Base-by-base conservation (phyloP, 2,888 invertebrate species). In the Chloroclystis v-ata region DNA sequence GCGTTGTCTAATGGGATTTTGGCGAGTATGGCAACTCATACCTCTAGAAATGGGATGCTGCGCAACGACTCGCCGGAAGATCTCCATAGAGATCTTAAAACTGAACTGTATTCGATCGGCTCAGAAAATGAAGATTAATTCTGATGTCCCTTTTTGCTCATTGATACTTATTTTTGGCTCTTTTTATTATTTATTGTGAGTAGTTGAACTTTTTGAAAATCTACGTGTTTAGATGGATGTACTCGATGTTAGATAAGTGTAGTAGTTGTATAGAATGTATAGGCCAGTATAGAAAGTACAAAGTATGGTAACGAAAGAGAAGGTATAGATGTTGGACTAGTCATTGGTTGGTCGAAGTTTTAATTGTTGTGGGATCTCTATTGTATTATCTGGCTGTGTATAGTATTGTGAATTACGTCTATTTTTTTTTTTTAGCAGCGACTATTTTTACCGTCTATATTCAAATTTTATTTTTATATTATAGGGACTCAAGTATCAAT, bases 1-100 rank as follows among this genome's bases (percentile, higher is more conserved):
- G 84, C 87, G 6, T 64, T 87, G 49, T 86, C 86, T 0, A 87
- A 87, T 59, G 85, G 86, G 9, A 86, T 87, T 35, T 47, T 87
- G 28, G 81, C 86, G 1, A 83, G 85, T 38, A 85, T 87, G 79
- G 71, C 82, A 1, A 73, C 83, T 1, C 84, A 82, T 49, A 75
- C 72, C 1, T 73, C 81, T 2, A 72, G 81, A 8, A 68, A 75
- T 1, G 44, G 53, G 3, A 64, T 71, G 66, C 47, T 80, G 33
- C 67, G 78, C 28, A 79, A 77, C 44, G 83, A 83, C 58, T 82
- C 83, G 12, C 83, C 82, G 0, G 85, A 82, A 43, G 83, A 84
- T 43, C 65, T 85, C 71, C 74, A 65, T 49, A 69, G 77, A 52
- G 82, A 84, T 46, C 51, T 82, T 35, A 85, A 84, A 64, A 66